phyloP scores from a whole-genome alignment of 1,140 invertebrate species.

The Dolichoris vasculosae region DNA sequence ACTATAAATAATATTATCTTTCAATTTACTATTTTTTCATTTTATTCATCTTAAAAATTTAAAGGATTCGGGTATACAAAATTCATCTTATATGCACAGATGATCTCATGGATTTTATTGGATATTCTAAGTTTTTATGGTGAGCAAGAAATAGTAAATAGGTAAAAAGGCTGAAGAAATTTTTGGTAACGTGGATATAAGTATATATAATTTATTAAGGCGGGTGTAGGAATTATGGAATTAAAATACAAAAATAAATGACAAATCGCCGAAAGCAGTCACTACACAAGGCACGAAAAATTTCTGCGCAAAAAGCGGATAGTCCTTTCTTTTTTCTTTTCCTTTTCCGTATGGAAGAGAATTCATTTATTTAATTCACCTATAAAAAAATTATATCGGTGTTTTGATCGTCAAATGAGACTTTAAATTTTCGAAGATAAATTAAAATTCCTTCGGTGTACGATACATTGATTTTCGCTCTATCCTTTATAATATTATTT shows the following conservation, averaged over 20 bases:
- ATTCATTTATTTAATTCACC: not conserved
- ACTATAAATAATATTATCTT: slow-evolving; percentile 64
- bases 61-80: not conserved
- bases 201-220: not conserved
- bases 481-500: not conserved
- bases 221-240: not conserved
- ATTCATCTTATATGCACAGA: slow-evolving; percentile 36
- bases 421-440: slow-evolving; percentile 35
- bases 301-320: slow-evolving; percentile 66
- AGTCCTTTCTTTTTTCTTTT: slow-evolving; percentile 41
- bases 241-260: slow-evolving; percentile 70
- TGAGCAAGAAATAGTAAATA: slow-evolving; percentile 27
- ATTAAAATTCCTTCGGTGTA: slow-evolving; percentile 36
- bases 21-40: slow-evolving; percentile 49
- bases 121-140: slow-evolving; percentile 42
- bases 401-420: slow-evolving; percentile 21
- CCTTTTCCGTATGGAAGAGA: slow-evolving; percentile 2
- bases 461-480: slow-evolving; percentile 40
- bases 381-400: slow-evolving; percentile 42
- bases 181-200: slow-evolving; percentile 32
- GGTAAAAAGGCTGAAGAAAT: not conserved
- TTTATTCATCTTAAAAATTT: not conserved
- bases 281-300: slow-evolving; percentile 72
- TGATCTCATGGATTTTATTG: slow-evolving; percentile 32
- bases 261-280: slow-evolving; percentile 67